Percentiles rank a stretch among this genome's conserved stretches.
These are phyloP conservation scores for Pseudorhombus dupliciocellatus DNA, from an alignment of 2,113 vertebrate species.

Conservation along the genomic window DNA sequence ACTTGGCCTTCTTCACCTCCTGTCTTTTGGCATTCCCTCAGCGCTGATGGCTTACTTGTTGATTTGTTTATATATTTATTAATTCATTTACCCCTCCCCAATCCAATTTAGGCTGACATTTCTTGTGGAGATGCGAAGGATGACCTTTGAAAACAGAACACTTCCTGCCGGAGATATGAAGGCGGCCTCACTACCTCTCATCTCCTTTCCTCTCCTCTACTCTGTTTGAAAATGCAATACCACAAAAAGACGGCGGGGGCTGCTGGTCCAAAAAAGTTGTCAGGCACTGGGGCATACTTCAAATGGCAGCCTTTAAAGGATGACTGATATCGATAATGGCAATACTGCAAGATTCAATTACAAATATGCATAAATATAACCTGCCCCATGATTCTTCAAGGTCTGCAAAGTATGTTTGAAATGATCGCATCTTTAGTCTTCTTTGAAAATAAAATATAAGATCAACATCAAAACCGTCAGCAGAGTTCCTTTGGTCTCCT, in stretches of 20 bases:
- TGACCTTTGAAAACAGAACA: constrained; percentile 92
- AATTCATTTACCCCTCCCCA: constrained; percentile 80
- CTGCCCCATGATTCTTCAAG: background rate
- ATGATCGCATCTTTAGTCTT: background rate
- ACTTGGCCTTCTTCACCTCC: constrained; percentile 57
- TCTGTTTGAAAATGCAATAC: background rate
- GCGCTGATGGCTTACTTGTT: constrained; percentile 81
- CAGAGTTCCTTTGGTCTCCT: background rate
- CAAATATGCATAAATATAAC: too few species aligned
- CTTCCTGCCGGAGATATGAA: constrained; percentile 64
- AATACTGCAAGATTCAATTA: too few species aligned
- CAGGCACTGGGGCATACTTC: too few species aligned
- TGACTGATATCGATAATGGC: too few species aligned
- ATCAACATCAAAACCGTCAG: background rate
- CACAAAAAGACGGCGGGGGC: too few species aligned
- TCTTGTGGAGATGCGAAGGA: constrained; percentile 87
- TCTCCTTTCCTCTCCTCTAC: constrained; percentile 17
- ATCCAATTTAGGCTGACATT: constrained; percentile 94
- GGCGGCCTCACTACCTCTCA: constrained; percentile 53
- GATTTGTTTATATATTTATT: constrained; percentile 88
- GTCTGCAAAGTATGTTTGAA: background rate
- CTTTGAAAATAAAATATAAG: background rate
- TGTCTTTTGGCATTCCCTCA: constrained; percentile 56
- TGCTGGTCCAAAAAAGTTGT: background rate
- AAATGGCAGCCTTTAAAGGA: too few species aligned